These are phyloP conservation scores for Conus canariensis DNA, from an alignment of 2,888 invertebrate species.

Conservation along the genomic window DNA sequence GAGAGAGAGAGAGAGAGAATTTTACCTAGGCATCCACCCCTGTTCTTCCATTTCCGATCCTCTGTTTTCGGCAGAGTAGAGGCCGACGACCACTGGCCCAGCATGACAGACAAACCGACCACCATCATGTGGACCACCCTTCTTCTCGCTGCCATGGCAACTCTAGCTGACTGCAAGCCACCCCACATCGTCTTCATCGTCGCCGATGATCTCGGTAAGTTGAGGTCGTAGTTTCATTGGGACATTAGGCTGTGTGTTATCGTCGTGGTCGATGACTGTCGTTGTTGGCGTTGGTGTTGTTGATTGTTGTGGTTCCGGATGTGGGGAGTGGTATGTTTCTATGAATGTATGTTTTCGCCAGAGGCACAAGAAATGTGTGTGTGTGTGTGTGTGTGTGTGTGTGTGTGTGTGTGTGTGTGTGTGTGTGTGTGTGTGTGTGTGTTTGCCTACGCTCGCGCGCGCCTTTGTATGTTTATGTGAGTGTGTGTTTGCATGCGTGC, in stretches of 20 bases:
- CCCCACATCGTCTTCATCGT: constrained; percentile 41
- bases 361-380: too few species aligned
- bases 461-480: too few species aligned
- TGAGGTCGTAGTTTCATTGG: too few species aligned
- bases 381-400: not conserved
- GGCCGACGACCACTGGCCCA: too few species aligned
- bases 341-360: too few species aligned
- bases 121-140: not conserved
- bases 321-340: too few species aligned
- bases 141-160: not conserved
- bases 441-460: too few species aligned
- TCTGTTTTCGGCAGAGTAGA: too few species aligned
- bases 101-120: too few species aligned
- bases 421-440: constrained; percentile 4
- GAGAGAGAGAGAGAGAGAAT: too few species aligned
- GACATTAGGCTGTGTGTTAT: not conserved
- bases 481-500: not conserved
- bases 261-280: not conserved
- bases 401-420: not conserved
- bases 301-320: not conserved
- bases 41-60: too few species aligned
- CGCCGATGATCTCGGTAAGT: constrained; percentile 33
- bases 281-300: not conserved
- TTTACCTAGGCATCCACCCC: too few species aligned
- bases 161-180: not conserved